A percentile compares a stretch with the other conserved stretches of the same genome.
Evolutionary conservation across 2,113 vertebrate genomes (phyloP).

Genomic region (Paracanthobrama guichenoti): DNA sequence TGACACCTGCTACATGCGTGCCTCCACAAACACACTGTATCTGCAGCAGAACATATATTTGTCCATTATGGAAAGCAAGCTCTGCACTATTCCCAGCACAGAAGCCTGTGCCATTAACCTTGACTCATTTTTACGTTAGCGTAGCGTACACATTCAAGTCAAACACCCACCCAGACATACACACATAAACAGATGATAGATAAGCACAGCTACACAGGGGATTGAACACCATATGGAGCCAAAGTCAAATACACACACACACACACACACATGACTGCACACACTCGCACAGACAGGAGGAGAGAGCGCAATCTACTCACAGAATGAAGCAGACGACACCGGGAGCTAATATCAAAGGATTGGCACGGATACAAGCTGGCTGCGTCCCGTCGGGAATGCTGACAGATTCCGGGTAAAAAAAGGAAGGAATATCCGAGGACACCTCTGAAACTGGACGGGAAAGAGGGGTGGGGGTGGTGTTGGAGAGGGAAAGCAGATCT

Average conservation of each 20-base stretch:
- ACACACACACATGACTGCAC: conserved; percentile 51
- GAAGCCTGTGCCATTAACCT: conserved; percentile 26
- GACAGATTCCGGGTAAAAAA: conserved; percentile 45
- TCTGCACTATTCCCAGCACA: conserved; percentile 3
- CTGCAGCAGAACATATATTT: conserved; percentile 19
- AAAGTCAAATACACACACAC: conserved; percentile 46
- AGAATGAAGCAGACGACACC: conserved; percentile 71
- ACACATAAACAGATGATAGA: conserved; percentile 43
- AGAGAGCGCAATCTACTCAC: conserved; percentile 66
- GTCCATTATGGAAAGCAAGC: conserved; percentile 4
- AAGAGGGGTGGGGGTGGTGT: conserved; percentile 25
- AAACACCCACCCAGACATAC: conserved; percentile 18
- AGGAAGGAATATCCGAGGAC: conserved; percentile 54
- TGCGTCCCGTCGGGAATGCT: conserved; percentile 53
- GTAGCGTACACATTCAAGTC: conserved; percentile 19
- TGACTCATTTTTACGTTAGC: conserved; percentile 11
- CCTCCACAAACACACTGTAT: background rate
- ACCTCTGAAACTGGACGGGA: conserved; percentile 51
- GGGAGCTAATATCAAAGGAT: conserved; percentile 64
- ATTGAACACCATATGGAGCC: conserved; percentile 47
- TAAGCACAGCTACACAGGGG: conserved; percentile 43
- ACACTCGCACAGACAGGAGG: conserved; percentile 42
- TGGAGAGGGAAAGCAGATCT: conserved; percentile 26
- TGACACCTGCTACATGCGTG: conserved; percentile 27
- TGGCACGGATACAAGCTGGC: conserved; percentile 60